Base-by-base conservation (phyloP, 2,888 invertebrate genomes). In the Phania funesta region DNA sequence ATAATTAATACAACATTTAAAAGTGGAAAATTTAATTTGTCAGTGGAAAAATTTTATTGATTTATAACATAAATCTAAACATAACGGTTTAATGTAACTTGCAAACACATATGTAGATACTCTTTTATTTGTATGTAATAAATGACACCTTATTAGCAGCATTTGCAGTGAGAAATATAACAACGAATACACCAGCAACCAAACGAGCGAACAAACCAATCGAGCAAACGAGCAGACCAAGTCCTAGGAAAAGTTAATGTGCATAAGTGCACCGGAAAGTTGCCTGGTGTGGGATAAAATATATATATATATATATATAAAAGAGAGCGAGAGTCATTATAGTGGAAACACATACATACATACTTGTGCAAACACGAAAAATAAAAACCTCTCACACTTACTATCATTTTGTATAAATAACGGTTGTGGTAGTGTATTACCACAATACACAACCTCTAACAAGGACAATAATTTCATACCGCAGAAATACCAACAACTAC, bases 11-110 rank as follows among this genome's bases (percentile, higher is more conserved):
- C 1, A 46, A 68, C 24, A 20, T 65, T 60, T 50, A 5, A 24
- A 62, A 44, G 32, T 29, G 13, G 7, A 62, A 58, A 54, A 56
- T 50, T 44, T 50, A 2, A 48, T 64, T 71, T 41, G 75, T 79
- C 65, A 64, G 71, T 70, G 35, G 58, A 67, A 67, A 74, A 67
- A 60, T 38, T 76, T 81, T 85, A 85, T 85, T 80, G 85, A 85
- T 85, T 85, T 85, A 84, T 85, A 85, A 84, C 84, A 85, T 83
- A 83, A 84, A 83, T 75, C 64, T 64, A 60, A 80, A 83, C 80
- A 82, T 74, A 82, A 78, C 68, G 64, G 26, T 77, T 58, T 74
- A 48, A 50, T 70, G 48, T 67, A 46, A 68, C 50, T 56, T 32
- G 65, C 56, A 60, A 16, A 26, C 56, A 77, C 9, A 80, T 24